Percentiles rank a stretch among this genome's conserved stretches.
These are phyloP conservation scores for Ostrea denselamellosa DNA, from an alignment of 1,140 invertebrate species.

Conservation along the genomic window DNA sequence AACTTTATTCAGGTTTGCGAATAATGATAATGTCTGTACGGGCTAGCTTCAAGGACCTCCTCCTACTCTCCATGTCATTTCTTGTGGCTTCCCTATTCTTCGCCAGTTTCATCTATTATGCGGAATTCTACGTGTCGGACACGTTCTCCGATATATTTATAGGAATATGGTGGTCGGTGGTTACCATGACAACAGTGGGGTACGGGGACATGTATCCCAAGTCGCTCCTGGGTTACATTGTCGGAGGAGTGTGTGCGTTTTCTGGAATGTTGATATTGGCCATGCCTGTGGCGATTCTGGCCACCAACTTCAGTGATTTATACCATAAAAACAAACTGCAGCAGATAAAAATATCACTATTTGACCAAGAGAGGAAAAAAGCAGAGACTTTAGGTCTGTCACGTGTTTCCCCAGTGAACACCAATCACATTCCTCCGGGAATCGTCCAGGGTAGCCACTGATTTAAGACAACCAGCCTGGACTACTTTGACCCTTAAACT, in stretches of 20 bases:
- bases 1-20: slow-evolving; percentile 55
- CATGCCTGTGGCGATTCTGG: slow-evolving; percentile 93
- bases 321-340: slow-evolving; percentile 53
- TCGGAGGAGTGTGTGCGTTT: slow-evolving; percentile 90
- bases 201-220: slow-evolving; percentile 84
- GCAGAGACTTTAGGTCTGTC: background rate
- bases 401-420: background rate
- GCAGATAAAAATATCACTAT: background rate
- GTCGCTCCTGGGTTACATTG: slow-evolving; percentile 76
- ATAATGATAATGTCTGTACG: slow-evolving; percentile 70
- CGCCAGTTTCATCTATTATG: slow-evolving; percentile 65
- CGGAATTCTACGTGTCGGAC: slow-evolving; percentile 59
- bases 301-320: slow-evolving; percentile 86
- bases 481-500: too few relatives aligned
- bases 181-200: slow-evolving; percentile 98
- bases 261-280: slow-evolving; percentile 93
- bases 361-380: background rate
- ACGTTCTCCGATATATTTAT: slow-evolving; percentile 88
- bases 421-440: background rate
- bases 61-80: slow-evolving; percentile 65
- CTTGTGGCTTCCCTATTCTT: slow-evolving; percentile 65
- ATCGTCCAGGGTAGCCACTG: background rate
- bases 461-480: background rate
- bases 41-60: slow-evolving; percentile 66
- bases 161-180: slow-evolving; percentile 98